Evolutionary conservation across 2,113 vertebrate species (phyloP), one percentile per base, ranked within the genome.

Genomic region (Uria aalge): DNA sequence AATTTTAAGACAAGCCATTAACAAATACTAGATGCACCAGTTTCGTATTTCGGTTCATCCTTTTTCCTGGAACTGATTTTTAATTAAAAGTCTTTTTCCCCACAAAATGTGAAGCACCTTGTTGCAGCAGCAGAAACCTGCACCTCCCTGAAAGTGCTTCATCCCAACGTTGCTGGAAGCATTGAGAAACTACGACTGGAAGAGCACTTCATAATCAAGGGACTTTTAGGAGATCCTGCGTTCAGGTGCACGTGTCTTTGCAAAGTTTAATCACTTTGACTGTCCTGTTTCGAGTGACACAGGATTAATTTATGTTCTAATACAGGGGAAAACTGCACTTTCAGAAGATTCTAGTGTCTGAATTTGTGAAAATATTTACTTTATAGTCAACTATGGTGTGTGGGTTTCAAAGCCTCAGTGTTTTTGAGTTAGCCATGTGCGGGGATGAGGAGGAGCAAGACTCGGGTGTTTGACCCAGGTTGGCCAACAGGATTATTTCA

Each of bases 1-100:
- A 81, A 30, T 85, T 93, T 90, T 93, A 69, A 84, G 90, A 55
- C 41, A 63, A 86, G 59, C n/a, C 60, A 71, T 92, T 94, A 91
- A 81, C 69, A 92, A 97, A 81, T 38, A 18, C 14, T 94, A 23
- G 76, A 16, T 81, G 47, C 12, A 7, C 43, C 2, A 3, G 34
- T 43, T 89, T 67, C 36, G 0, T 64, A 12, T 62, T 87, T 93
- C 2, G 0, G 14, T 50, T 81, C 38, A 26, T 80, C 29, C 41
- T 30, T 90, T 69, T 73, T 23, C 15, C 43, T 84, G 57, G 23
- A 43, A n/a, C 17, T 60, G 22, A 30, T 53, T 68, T 78, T 74
- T 50, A 48, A 36, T 63, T 78, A 29, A 10, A 81, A 69, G 13
- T 2, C 10, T n/a, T 11, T 79, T 40, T 43, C 20, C 27, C n/a